Conservation (phyloP, 2,113 vertebrate genomes). For the Macrotus californicus region DNA sequence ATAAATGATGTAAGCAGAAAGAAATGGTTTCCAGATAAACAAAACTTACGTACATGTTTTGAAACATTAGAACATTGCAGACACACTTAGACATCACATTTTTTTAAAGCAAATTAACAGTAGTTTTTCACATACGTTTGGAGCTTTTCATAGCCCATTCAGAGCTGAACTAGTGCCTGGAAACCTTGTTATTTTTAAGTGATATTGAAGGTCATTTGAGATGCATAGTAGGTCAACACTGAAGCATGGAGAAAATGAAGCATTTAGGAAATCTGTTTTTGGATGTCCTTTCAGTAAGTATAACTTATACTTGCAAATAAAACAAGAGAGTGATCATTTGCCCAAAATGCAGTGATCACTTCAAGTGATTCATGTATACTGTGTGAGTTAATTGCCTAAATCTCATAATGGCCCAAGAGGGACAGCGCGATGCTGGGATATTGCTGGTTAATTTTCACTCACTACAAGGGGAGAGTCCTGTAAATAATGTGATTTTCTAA, state of each 20-base stretch:
- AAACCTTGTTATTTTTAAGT: slow-evolving; percentile 67
- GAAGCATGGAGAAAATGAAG: slow-evolving; percentile 77
- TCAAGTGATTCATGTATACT: neutral
- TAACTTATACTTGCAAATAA: slow-evolving; percentile 55
- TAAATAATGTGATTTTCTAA: slow-evolving; percentile 48
- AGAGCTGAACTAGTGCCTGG: slow-evolving; percentile 45
- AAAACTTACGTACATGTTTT: slow-evolving; percentile 49
- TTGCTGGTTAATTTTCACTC: slow-evolving; percentile 33
- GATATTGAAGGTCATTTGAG: slow-evolving; percentile 64
- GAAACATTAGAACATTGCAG: slow-evolving; percentile 55
- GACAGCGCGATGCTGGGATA: neutral
- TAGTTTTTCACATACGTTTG: slow-evolving; percentile 59
- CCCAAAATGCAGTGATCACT: neutral
- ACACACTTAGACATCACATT: slow-evolving; percentile 54
- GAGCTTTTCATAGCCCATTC: slow-evolving; percentile 39
- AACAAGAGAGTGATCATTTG: neutral
- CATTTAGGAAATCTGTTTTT: slow-evolving; percentile 68
- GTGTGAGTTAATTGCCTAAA: neutral
- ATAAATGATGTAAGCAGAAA: slow-evolving; percentile 64
- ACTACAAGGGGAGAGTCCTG: neutral
- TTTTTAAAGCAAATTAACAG: slow-evolving; percentile 55
- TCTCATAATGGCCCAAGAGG: neutral
- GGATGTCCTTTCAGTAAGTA: slow-evolving; percentile 54
- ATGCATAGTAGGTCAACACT: slow-evolving; percentile 74
- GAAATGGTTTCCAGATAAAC: slow-evolving; percentile 68